These are phyloP conservation scores for Oxyruncus cristatus DNA, from an alignment of 2,113 vertebrate genomes.

Conservation along the genomic window DNA sequence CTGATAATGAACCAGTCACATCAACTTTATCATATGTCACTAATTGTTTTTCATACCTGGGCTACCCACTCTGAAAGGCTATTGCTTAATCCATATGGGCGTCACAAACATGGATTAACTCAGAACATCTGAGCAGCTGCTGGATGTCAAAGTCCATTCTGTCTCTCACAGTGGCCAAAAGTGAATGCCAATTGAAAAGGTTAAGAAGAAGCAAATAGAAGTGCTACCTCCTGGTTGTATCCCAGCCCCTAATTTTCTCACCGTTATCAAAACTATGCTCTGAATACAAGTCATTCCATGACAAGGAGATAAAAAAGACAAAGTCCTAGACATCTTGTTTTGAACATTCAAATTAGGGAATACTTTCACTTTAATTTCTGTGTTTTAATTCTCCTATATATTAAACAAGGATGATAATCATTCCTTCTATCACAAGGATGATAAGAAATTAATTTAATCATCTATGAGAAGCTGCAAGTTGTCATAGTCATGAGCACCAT, in stretches of 20 bases:
- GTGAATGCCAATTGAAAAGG: not conserved
- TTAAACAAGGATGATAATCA: not conserved
- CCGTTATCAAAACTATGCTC: not conserved
- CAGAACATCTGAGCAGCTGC: not conserved
- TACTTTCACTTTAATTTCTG: not conserved
- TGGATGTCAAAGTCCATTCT: not conserved
- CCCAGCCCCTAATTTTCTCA: not conserved
- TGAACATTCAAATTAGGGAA: not conserved
- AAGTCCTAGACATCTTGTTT: not conserved
- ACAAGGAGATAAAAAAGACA: rapidly evolving
- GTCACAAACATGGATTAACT: not conserved
- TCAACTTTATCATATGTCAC: not conserved
- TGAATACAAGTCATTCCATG: not conserved
- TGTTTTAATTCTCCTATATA: not conserved
- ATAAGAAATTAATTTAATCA: not conserved
- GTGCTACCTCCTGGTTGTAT: not conserved
- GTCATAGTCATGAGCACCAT: not conserved
- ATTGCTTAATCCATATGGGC: not conserved
- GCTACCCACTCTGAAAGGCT: not conserved
- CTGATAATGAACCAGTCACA: not conserved
- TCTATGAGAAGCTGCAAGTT: not conserved
- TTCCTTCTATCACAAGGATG: not conserved
- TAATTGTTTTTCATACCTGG: not conserved
- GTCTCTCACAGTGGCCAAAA: not conserved
- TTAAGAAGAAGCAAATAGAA: not conserved